Evolutionary conservation across 1,140 invertebrate species (phyloP), one percentile per base, ranked within the genome.

Genomic region (Drosophila biarmipes): DNA sequence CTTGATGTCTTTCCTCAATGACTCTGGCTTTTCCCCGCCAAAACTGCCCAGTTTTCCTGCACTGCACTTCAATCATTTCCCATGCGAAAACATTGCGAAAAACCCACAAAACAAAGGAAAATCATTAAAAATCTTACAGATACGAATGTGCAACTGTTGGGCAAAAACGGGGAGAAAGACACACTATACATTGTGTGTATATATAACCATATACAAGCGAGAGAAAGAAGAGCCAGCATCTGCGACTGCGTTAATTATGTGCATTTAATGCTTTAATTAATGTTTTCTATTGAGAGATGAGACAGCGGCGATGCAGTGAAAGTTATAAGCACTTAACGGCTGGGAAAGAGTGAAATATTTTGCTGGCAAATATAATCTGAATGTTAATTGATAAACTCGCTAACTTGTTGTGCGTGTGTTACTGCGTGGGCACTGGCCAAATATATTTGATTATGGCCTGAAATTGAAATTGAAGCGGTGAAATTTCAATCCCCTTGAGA

Each of bases 221-320:
- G 52, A 58, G 34, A 73, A 55, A 73, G 48, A 73, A 48, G 67
- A 62, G 61, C 53, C 69, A 76, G 68, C 31, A 66, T 56, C 59
- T 54, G 64, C 71, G 55, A 62, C 59, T 55, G 74, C 72, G 54
- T 78, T 84, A 79, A 84, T 84, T 84, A 84, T 84, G 80, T 79
- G 80, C 66, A 84, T 84, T 84, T 63, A 84, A 84, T 84, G 80
- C 62, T 75, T 84, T 79, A 79, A 84, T 84, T 82, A 82, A 79
- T 84, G 75, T 66, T 79, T 78, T 84, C 80, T 84, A 84, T 82
- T 59, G 75, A 55, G 19, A 66, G 43, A 62, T 21, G 46, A 43
- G 57, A 46, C 45, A 37, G 55, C 55, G 12, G 4, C 59, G 63
- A 31, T 63, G 40, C 62, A 84, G 80, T 84, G 80, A 84, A 84